Percentiles rank a stretch among this genome's conserved stretches.
Conservation (phyloP, 2,797 vertebrate genomes). For the Sebastes paucispinis region DNA sequence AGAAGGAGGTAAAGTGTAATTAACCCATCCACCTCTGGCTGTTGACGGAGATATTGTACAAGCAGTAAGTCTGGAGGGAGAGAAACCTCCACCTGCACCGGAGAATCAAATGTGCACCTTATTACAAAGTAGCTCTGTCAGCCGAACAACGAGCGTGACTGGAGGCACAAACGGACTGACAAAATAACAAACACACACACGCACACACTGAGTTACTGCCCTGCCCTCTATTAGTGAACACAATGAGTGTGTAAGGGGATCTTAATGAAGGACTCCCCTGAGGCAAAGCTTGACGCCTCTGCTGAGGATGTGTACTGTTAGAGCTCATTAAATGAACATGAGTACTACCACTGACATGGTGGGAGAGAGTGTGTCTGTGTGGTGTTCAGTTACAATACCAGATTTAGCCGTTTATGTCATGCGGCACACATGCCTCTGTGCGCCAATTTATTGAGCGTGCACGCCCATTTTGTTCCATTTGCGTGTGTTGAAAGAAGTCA, state of each 20-base stretch:
- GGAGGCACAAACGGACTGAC: slow-evolving; percentile 58
- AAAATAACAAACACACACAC: slow-evolving; percentile 64
- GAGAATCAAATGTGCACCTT: slow-evolving; percentile 59
- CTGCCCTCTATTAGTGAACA: slow-evolving; percentile 77
- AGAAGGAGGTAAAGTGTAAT: slow-evolving; percentile 43
- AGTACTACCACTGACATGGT: slow-evolving; percentile 60
- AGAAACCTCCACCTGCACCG: slow-evolving; percentile 59
- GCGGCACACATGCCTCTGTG: slow-evolving; percentile 53
- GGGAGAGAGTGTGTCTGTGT: slow-evolving; percentile 38
- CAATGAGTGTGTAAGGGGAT: slow-evolving; percentile 76
- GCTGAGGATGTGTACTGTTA: slow-evolving; percentile 75
- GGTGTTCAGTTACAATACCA: slow-evolving; percentile 69
- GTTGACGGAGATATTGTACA: slow-evolving; percentile 35
- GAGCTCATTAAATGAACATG: slow-evolving; percentile 80
- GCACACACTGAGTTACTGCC: slow-evolving; percentile 39
- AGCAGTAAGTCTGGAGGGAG: slow-evolving; percentile 23
- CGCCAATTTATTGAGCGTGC: slow-evolving; percentile 48
- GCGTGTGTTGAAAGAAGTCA: slow-evolving; percentile 41
- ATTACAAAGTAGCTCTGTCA: slow-evolving; percentile 66
- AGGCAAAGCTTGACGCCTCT: slow-evolving; percentile 67
- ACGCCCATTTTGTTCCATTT: slow-evolving; percentile 40
- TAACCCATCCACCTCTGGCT: slow-evolving; percentile 46
- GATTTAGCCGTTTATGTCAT: slow-evolving; percentile 72
- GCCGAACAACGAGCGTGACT: slow-evolving; percentile 58
- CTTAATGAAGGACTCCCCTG: slow-evolving; percentile 78